These are phyloP conservation scores for Periphyllus acericola DNA, from an alignment of 2,888 invertebrate species.

Conservation along the genomic window DNA sequence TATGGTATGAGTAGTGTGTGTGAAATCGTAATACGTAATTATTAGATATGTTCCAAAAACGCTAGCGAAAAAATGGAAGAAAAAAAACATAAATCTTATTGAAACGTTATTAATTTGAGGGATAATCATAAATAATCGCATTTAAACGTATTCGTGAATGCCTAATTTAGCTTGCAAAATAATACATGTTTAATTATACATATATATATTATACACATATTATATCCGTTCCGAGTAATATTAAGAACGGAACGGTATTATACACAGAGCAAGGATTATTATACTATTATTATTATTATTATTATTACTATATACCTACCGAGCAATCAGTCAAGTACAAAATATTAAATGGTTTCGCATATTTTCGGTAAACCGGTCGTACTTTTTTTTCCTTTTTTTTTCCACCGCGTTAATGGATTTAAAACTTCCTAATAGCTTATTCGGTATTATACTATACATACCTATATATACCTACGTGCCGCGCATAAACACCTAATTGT, in stretches of 20 bases:
- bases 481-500: background rate
- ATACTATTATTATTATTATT: background rate
- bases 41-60: background rate
- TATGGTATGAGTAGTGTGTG: too few species aligned
- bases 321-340: constrained; percentile 1
- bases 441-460: background rate
- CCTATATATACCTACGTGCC: background rate
- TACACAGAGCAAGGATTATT: background rate
- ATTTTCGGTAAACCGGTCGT: constrained; percentile 45
- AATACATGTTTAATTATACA: constrained; percentile 16
- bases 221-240: background rate
- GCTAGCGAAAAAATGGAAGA: background rate
- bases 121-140: constrained; percentile 23
- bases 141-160: background rate
- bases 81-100: constrained; percentile 13
- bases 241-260: background rate
- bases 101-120: background rate
- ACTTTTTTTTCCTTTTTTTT: background rate
- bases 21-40: background rate
- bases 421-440: background rate
- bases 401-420: background rate
- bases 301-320: too few species aligned
- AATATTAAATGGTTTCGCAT: constrained; percentile 24
- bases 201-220: background rate
- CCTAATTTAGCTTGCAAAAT: constrained; percentile 18